phyloP scores from a whole-genome alignment of 2,888 invertebrate species.

The Xestobium rufovillosum region DNA sequence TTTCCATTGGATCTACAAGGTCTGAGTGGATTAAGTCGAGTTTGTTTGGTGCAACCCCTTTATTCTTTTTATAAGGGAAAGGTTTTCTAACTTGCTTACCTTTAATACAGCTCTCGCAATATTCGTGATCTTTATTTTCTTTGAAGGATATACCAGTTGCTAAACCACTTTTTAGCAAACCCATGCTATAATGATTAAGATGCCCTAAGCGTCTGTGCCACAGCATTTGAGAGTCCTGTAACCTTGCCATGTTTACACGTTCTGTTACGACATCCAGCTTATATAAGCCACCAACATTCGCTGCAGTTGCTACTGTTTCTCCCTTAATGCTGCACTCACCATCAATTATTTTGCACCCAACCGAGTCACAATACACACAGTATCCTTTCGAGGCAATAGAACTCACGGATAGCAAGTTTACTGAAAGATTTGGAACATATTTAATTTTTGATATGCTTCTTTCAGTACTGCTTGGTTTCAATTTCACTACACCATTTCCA shows the following conservation, averaged over 20 bases:
- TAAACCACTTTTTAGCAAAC: conserved; percentile 18
- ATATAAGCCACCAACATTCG: conserved; percentile 15
- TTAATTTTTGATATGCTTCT: conserved; percentile 15
- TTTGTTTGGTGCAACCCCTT: conserved; percentile 24
- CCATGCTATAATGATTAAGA: conserved; percentile 20
- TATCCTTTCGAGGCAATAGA: conserved; percentile 16
- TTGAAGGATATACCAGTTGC: conserved; percentile 17
- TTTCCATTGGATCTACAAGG: conserved; percentile 12
- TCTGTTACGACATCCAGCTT: conserved; percentile 9
- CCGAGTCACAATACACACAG: conserved; percentile 12
- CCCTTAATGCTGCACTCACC: conserved; percentile 7
- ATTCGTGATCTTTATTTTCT: conserved; percentile 10
- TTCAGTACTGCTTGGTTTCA: conserved; percentile 2
- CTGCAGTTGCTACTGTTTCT: conserved; percentile 9
- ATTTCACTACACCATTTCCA: conserved; percentile 12
- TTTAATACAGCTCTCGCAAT: conserved; percentile 20
- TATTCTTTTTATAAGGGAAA: conserved; percentile 33
- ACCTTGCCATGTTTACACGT: conserved; percentile 12
- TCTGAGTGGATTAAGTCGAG: conserved; percentile 12
- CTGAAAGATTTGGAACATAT: conserved; percentile 23
- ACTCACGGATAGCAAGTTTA: conserved; percentile 22
- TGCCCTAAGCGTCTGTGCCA: conserved; percentile 19
- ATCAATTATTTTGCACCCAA: conserved; percentile 16
- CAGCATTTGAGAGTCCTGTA: conserved; percentile 10
- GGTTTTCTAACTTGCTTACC: conserved; percentile 22